These are phyloP conservation scores for Girardinichthys multiradiatus DNA, from an alignment of 2,113 vertebrate genomes.

Conservation along the genomic window DNA sequence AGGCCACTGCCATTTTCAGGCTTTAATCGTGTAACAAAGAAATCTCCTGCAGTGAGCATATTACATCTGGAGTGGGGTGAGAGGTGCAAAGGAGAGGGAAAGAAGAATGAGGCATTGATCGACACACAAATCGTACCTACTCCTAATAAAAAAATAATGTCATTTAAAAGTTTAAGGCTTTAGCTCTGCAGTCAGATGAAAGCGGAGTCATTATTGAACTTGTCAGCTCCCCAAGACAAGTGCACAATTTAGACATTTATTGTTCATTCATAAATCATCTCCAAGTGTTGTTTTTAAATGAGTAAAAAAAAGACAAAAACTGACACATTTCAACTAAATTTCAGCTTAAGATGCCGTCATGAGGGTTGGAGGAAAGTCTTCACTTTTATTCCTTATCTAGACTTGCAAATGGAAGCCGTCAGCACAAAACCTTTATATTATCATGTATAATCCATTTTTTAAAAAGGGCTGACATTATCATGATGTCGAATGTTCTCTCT, in stretches of 20 bases:
- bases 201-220: constrained; percentile 70
- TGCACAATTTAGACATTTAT: constrained; percentile 24
- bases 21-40: constrained; percentile 79
- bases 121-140: constrained; percentile 74
- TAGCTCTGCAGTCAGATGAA: constrained; percentile 68
- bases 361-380: not conserved
- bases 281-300: not conserved
- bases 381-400: not conserved
- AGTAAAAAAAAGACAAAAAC: not conserved
- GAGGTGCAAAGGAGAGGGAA: not conserved
- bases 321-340: not conserved
- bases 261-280: constrained; percentile 16
- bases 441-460: not conserved
- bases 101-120: constrained; percentile 46
- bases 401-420: not conserved
- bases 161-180: constrained; percentile 81
- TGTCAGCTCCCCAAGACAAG: constrained; percentile 48
- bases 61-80: constrained; percentile 60
- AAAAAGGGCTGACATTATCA: not conserved
- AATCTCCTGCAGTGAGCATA: constrained; percentile 73
- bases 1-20: constrained; percentile 72
- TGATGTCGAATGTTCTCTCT: not conserved
- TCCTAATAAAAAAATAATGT: constrained; percentile 83
- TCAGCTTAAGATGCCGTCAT: not conserved
- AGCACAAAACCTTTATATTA: not conserved